Evolutionary conservation across 2,113 vertebrate genomes (phyloP).

Genomic region (Pantherophis guttatus): DNA sequence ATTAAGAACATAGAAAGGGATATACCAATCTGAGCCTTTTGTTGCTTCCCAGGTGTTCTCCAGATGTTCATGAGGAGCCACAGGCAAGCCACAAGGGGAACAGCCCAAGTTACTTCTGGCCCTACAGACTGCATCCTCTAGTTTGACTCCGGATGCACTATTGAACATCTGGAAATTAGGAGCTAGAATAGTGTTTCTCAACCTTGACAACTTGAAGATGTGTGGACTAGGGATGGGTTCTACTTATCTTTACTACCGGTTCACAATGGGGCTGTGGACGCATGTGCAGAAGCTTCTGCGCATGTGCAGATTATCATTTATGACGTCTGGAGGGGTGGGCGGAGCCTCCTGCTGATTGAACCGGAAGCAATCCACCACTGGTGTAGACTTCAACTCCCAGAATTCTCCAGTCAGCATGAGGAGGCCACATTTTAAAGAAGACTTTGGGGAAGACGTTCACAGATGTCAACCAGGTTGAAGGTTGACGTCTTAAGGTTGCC

Average conservation of each 20-base stretch:
- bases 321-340: too few species aligned
- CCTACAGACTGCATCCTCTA: not conserved
- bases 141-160: not conserved
- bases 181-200: not conserved
- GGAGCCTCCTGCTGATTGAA: too few species aligned
- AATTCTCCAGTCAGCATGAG: not conserved
- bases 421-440: too few species aligned
- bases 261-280: too few species aligned
- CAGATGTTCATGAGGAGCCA: not conserved
- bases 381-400: not conserved
- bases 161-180: not conserved
- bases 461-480: not conserved
- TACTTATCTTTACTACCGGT: too few species aligned
- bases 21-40: not conserved
- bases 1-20: not conserved
- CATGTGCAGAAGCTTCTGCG: too few species aligned
- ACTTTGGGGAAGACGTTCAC: not conserved
- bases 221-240: too few species aligned
- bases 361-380: too few species aligned
- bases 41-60: not conserved
- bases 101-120: not conserved
- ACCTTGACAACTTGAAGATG: not conserved
- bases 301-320: too few species aligned
- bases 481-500: not conserved
- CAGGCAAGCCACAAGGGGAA: not conserved